Evolutionary conservation across 2,797 vertebrate genomes (phyloP).

Genomic region (Gymnoscopelus microlampas): DNA sequence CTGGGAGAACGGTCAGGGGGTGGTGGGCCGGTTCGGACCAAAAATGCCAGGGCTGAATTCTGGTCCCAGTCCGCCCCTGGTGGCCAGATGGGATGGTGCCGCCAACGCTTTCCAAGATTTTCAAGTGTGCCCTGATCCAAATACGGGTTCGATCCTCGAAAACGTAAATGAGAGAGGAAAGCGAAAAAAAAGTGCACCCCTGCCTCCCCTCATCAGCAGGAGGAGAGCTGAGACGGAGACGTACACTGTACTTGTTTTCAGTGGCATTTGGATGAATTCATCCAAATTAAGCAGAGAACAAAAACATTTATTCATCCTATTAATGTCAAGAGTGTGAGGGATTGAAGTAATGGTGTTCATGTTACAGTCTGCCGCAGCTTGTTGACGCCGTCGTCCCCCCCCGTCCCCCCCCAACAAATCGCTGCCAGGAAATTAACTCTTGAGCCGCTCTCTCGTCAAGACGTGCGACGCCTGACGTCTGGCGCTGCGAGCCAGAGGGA

Average conservation of each 20-base stretch:
- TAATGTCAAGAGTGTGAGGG: constrained; percentile 77
- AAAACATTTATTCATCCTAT: constrained; percentile 80
- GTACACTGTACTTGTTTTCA: constrained; percentile 67
- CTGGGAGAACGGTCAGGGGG: too few species aligned
- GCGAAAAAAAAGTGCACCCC: constrained; percentile 54
- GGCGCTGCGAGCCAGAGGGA: constrained; percentile 48
- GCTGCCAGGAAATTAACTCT: constrained; percentile 79
- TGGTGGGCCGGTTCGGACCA: too few species aligned
- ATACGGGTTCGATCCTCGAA: constrained; percentile 31
- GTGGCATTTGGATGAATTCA: constrained; percentile 76
- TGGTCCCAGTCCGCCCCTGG: too few species aligned
- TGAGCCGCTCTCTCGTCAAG: constrained; percentile 50
- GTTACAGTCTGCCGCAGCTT: constrained; percentile 70
- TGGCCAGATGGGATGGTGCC: too few species aligned
- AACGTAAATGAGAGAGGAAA: constrained; percentile 58
- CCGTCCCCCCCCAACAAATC: constrained; percentile 59
- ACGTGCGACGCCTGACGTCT: constrained; percentile 58
- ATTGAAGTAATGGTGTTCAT: constrained; percentile 77
- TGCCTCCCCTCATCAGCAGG: constrained; percentile 56
- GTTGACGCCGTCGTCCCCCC: constrained; percentile 60
- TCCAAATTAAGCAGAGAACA: constrained; percentile 78
- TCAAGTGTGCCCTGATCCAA: too few species aligned
- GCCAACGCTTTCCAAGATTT: too few species aligned
- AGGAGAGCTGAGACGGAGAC: constrained; percentile 65
- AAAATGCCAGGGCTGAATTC: too few species aligned